Evolutionary conservation across 2,797 vertebrate species (phyloP), one percentile per base, ranked within the genome.

Genomic region (Dendrocincla tyrannina): DNA sequence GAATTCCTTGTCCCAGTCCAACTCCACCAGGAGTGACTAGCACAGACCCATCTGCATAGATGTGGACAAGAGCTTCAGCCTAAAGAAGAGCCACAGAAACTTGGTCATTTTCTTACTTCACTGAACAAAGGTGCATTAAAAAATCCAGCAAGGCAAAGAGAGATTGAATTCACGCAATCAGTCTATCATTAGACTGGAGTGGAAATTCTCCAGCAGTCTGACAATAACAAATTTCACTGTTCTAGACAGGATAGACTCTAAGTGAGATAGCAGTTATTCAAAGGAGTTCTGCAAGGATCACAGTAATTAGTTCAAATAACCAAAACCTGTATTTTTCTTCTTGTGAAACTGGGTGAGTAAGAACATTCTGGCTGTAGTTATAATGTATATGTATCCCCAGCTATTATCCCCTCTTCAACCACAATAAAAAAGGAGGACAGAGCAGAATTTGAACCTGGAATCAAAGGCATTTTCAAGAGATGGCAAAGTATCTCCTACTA

Each of bases 1-100:
- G 89, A 86, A 98, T 92, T 37, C 97, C 97, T 95, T 98, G 98
- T 41, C 97, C 97, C 77, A 98, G 35, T 85, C 98, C 97, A 11
- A 78, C 93, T 76, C 97, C 97, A 73, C 97, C 97, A 8, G 97
- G 97, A 41, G 95, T 95, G 44, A 98, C 91, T 72, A 97, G 47
- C 11, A 98, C 97, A 67, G 97, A 97, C 23, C 97, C 97, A 13
- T 98, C 98, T 11, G 85, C 90, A 72, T 97, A 98, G 83, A 97
- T 93, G 35, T 97, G 96, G 60, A 98, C 39, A 0, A 98, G 93
- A 8, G 97, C 97, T 18, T 95, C 95, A 63, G 97, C 97, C 97
- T 98, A 62, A 39, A 27, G 72, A 93, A 89, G 88, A 80, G 59
- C 23, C 41, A 82, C 22, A 82, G 58, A 78, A 49, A 68, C 30